Evolutionary conservation across 2,888 invertebrate genomes (phyloP).

Genomic region (Chrysina gloriosa): DNA sequence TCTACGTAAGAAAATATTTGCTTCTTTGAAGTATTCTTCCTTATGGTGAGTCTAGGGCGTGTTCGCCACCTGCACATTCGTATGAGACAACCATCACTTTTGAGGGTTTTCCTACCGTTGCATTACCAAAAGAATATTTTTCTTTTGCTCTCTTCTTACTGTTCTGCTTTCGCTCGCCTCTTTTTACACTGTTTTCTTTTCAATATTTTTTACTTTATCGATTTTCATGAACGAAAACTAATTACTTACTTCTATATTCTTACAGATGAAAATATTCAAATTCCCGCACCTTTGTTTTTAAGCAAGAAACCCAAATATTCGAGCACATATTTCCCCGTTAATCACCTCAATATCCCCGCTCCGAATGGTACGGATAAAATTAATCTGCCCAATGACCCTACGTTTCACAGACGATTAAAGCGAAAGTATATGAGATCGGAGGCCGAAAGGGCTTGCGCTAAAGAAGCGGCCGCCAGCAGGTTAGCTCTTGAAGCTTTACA

Average conservation of each 20-base stretch:
- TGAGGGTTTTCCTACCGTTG: no score
- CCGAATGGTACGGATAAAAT: slow-evolving; percentile 26
- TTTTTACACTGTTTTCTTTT: no score
- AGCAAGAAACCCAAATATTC: slow-evolving; percentile 63
- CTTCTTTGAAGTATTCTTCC: no score
- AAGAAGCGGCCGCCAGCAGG: slow-evolving; percentile 64
- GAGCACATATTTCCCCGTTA: slow-evolving; percentile 54
- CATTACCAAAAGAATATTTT: no score
- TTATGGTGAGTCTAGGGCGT: no score
- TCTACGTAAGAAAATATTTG: no score
- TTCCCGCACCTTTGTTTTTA: slow-evolving; percentile 61
- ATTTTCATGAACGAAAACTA: not conserved
- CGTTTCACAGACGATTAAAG: slow-evolving; percentile 56
- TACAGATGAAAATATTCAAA: slow-evolving; percentile 51
- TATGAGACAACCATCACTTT: no score
- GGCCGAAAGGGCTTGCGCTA: slow-evolving; percentile 62
- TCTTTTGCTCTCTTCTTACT: no score
- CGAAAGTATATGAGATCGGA: slow-evolving; percentile 57
- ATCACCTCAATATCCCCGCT: slow-evolving; percentile 42
- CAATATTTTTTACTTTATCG: no score
- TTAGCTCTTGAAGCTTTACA: slow-evolving; percentile 64
- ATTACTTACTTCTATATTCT: no score
- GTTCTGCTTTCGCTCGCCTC: slow-evolving; percentile 7
- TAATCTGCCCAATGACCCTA: slow-evolving; percentile 48
- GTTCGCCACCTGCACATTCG: no score